Conservation (phyloP, 2,888 invertebrate species). For the Drosophila nigritarsus region DNA sequence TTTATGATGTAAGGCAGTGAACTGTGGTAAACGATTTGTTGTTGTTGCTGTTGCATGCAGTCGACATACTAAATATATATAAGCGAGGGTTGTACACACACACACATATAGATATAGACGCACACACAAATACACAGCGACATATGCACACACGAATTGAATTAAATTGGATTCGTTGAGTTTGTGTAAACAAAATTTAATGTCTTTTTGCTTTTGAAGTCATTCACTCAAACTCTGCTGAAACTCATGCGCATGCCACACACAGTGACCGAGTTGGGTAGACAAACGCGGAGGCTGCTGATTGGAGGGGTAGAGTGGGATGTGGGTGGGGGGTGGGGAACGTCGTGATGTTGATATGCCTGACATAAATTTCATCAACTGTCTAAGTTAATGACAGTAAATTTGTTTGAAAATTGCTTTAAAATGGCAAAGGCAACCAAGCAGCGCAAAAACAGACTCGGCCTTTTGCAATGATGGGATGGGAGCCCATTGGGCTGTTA, state of each 20-base stretch:
- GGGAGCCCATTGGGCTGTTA: constrained; percentile 26
- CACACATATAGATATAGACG: constrained; percentile 1
- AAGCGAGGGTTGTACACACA: constrained; percentile 12
- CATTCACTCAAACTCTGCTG: constrained; percentile 75
- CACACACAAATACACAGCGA: constrained; percentile 17
- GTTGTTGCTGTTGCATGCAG: constrained; percentile 71
- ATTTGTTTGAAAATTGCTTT: constrained; percentile 81
- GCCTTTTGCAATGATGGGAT: constrained; percentile 21
- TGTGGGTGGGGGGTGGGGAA: constrained; percentile 24
- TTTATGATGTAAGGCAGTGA: constrained; percentile 80
- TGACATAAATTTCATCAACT: constrained; percentile 81
- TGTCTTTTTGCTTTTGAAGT: constrained; percentile 81
- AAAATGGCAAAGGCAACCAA: constrained; percentile 81
- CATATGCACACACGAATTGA: constrained; percentile 70
- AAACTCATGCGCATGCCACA: constrained; percentile 51
- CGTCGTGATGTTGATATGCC: constrained; percentile 76
- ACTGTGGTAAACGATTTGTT: constrained; percentile 81
- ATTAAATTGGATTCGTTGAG: constrained; percentile 80
- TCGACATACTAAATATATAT: constrained; percentile 39
- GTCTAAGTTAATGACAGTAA: constrained; percentile 81
- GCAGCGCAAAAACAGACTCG: constrained; percentile 71
- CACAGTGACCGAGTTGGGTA: constrained; percentile 38
- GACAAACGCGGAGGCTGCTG: constrained; percentile 44
- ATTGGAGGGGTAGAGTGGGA: not conserved
- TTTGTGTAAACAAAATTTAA: constrained; percentile 80